These are phyloP conservation scores for Polia nebulosa DNA, from an alignment of 2,888 invertebrate species.

Conservation along the genomic window DNA sequence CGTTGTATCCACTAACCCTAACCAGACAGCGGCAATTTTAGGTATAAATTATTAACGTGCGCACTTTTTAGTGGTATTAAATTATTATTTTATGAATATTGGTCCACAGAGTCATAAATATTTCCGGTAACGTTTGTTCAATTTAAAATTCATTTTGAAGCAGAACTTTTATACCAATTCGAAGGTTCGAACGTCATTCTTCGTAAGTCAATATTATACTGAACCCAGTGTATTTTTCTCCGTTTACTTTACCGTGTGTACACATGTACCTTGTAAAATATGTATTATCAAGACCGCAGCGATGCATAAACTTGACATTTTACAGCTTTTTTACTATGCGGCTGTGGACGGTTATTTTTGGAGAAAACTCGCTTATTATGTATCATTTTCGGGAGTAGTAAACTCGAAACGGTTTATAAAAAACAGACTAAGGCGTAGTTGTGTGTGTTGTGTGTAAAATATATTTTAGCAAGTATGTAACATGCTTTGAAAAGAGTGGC, in stretches of 20 bases:
- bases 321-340: conserved; percentile 63
- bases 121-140: conserved; percentile 19
- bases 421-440: conserved; percentile 24
- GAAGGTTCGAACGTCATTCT: conserved; percentile 29
- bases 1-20: conserved; percentile 30
- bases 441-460: conserved; percentile 21
- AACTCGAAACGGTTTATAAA: conserved; percentile 55
- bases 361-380: conserved; percentile 56
- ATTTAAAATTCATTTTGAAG: conserved; percentile 31
- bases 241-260: conserved; percentile 22
- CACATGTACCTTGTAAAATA: conserved; percentile 55
- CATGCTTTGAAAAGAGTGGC: conserved; percentile 7
- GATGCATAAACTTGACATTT: conserved; percentile 60
- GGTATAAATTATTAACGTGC: conserved; percentile 18
- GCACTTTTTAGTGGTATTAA: conserved; percentile 13
- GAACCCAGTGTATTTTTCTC: conserved; percentile 28
- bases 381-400: conserved; percentile 59
- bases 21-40: conserved; percentile 21
- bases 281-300: conserved; percentile 54
- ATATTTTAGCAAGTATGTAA: background rate
- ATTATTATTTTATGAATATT: conserved; percentile 29
- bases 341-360: conserved; percentile 49
- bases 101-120: conserved; percentile 3
- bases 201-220: conserved; percentile 33
- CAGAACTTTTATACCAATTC: conserved; percentile 13